Percentiles rank a stretch among this genome's conserved stretches.
Evolutionary conservation across 2,888 invertebrate genomes (phyloP).

Genomic region (Stenotaenia linearis): DNA sequence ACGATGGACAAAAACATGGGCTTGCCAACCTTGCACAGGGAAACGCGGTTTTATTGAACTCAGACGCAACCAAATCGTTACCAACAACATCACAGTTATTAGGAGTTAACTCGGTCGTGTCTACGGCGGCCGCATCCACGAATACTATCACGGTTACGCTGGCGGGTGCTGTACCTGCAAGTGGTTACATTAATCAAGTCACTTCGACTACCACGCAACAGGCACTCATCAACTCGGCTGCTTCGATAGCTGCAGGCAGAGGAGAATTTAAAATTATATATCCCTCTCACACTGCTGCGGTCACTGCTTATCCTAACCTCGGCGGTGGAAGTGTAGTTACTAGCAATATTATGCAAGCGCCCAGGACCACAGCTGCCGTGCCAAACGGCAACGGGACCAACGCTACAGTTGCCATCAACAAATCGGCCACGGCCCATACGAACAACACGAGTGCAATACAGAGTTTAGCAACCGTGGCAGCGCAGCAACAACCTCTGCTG

Average conservation of each 20-base stretch:
- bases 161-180: slow-evolving; percentile 39
- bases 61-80: slow-evolving; percentile 21
- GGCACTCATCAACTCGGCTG: slow-evolving; percentile 29
- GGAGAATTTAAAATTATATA: slow-evolving; percentile 38
- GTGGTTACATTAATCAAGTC: slow-evolving; percentile 40
- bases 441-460: slow-evolving; percentile 41
- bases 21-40: slow-evolving; percentile 29
- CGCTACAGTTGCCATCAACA: slow-evolving; percentile 15
- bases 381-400: slow-evolving; percentile 30
- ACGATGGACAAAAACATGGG: slow-evolving; percentile 33
- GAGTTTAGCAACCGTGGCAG: slow-evolving; percentile 43
- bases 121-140: slow-evolving; percentile 30
- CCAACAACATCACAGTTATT: slow-evolving; percentile 26
- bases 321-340: slow-evolving; percentile 17
- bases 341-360: slow-evolving; percentile 24
- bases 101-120: slow-evolving; percentile 27
- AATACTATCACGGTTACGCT: slow-evolving; percentile 36
- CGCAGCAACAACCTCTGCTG: slow-evolving; percentile 43
- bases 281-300: slow-evolving; percentile 36
- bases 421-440: background rate
- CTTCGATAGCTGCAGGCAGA: slow-evolving; percentile 33
- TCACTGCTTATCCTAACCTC: background rate
- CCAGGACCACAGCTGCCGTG: background rate
- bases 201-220: slow-evolving; percentile 32
- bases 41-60: slow-evolving; percentile 29